These are phyloP conservation scores for Arctocebus calabarensis DNA, from an alignment of 2,797 vertebrate genomes.

Conservation along the genomic window DNA sequence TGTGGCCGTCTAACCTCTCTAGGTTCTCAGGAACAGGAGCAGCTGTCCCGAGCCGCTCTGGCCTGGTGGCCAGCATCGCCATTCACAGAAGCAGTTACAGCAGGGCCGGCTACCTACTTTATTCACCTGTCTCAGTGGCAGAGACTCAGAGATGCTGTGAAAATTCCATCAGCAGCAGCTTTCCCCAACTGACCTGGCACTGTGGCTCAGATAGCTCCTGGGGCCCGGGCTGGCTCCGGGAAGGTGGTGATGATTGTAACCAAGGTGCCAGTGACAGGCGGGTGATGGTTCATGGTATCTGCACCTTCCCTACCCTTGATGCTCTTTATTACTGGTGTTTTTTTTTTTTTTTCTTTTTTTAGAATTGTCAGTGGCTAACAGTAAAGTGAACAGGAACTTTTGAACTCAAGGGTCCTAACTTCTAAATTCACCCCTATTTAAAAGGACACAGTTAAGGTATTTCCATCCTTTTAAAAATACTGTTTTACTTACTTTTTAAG, in stretches of 20 bases:
- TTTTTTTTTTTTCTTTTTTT: constrained; percentile 43
- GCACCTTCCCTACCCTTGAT: not conserved
- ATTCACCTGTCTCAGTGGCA: not conserved
- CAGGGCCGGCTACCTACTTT: not conserved
- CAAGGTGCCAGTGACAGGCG: not conserved
- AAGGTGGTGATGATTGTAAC: not conserved
- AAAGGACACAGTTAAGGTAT: constrained; percentile 72
- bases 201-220: not conserved
- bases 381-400: constrained; percentile 68
- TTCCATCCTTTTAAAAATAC: constrained; percentile 73
- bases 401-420: constrained; percentile 58
- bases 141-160: not conserved
- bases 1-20: not conserved
- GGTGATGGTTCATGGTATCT: not conserved
- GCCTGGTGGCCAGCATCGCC: not conserved
- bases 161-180: not conserved
- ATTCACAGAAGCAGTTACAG: not conserved
- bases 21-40: no score
- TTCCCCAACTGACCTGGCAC: not conserved
- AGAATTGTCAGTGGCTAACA: constrained; percentile 63
- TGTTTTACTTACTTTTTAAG: constrained; percentile 41
- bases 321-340: not conserved
- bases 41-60: not conserved
- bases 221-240: not conserved
- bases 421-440: constrained; percentile 58